A percentile compares a stretch with the other conserved stretches of the same genome.
Evolutionary conservation across 2,888 invertebrate genomes (phyloP).

Genomic region (Polydrusus cervinus): DNA sequence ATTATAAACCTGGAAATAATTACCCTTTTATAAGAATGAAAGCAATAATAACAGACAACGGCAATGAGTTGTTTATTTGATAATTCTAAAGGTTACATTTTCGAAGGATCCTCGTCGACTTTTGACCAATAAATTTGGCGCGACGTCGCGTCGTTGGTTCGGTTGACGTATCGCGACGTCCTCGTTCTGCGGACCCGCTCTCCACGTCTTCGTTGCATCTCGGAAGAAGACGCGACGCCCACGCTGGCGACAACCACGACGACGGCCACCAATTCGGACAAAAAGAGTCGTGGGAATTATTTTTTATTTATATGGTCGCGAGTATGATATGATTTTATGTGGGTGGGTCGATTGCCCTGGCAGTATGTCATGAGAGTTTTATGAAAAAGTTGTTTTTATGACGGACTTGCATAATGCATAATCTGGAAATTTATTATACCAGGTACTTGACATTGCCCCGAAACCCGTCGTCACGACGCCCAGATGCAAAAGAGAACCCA

Average conservation of each 20-base stretch:
- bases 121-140: slow-evolving; percentile 49
- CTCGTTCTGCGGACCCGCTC: slow-evolving; percentile 44
- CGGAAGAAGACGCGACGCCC: neutral
- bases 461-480: too few relatives aligned
- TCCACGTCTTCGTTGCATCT: slow-evolving; percentile 35
- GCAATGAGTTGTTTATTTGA: too few relatives aligned
- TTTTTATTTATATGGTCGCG: slow-evolving; percentile 32
- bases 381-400: too few relatives aligned
- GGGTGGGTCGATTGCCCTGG: neutral
- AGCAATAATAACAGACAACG: too few relatives aligned
- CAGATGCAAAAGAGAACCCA: too few relatives aligned
- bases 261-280: slow-evolving; percentile 36
- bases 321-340: neutral
- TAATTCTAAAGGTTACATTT: too few relatives aligned
- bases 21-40: too few relatives aligned
- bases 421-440: too few relatives aligned
- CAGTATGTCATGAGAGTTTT: too few relatives aligned
- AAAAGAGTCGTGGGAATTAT: slow-evolving; percentile 49
- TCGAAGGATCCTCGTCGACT: slow-evolving; percentile 13
- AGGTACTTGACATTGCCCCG: too few relatives aligned
- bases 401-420: too few relatives aligned
- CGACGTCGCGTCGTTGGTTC: slow-evolving; percentile 44
- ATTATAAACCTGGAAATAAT: neutral
- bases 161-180: slow-evolving; percentile 16
- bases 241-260: slow-evolving; percentile 1